Evolutionary conservation across 2,888 invertebrate genomes (phyloP), one percentile per base, ranked within the genome.

Genomic region (Lasioglossum oenotherae): DNA sequence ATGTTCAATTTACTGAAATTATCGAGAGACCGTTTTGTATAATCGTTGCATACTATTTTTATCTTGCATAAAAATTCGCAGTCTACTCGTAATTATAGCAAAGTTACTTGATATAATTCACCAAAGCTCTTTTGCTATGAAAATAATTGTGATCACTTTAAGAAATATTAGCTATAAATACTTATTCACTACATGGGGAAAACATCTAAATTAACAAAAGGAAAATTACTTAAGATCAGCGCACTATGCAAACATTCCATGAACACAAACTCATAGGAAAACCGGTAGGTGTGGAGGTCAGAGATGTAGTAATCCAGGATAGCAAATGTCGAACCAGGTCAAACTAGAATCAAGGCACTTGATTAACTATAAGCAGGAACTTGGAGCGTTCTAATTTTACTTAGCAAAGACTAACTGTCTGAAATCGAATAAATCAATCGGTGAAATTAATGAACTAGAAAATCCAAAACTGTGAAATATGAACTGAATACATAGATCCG

Each of bases 301-400:
- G 64, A 64, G n/a, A 57, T n/a, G n/a, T n/a, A 57, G 57, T 57
- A 57, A 57, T 57, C 57, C n/a, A 57, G 57, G n/a, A n/a, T 57
- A 57, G 57, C n/a, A 57, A 57, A n/a, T 57, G 57, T 57, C 57
- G n/a, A 57, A 57, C 57, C 57, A 57, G 57, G 57, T n/a, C n/a
- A n/a, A 57, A n/a, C n/a, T 57, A 57, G 57, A 57, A n/a, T n/a
- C n/a, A n/a, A 57, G 53, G 10, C n/a, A 57, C 12, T 57, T 57
- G 57, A n/a, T n/a, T n/a, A n/a, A 57, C 57, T n/a, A 57, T n/a
- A n/a, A 57, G 12, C 53, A n/a, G n/a, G 10, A 53, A 53, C 53
- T 53, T 23, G 10, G 53, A 8, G 10, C n/a, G 53, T 57, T n/a
- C n/a, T 57, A 2, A n/a, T 57, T 53, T n/a, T 57, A 57, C 3